phyloP scores from a whole-genome alignment of 2,113 vertebrate species.

The Coptodon rendalli region DNA sequence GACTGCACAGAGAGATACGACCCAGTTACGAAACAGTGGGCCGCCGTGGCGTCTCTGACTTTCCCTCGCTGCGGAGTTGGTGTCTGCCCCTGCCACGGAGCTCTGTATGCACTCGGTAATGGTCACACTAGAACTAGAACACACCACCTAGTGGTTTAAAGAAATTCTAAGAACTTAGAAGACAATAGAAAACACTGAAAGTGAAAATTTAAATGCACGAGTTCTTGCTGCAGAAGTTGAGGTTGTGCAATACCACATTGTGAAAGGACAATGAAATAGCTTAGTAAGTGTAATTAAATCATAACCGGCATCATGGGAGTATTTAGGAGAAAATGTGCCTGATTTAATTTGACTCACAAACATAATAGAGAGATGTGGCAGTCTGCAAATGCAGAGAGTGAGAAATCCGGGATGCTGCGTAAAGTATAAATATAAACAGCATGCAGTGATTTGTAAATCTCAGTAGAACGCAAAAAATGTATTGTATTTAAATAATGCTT shows the following conservation, averaged over 20 bases:
- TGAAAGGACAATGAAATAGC: background rate
- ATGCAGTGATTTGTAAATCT: background rate
- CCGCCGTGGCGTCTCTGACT: slow-evolving; percentile 89
- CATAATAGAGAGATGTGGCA: background rate
- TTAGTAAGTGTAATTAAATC: background rate
- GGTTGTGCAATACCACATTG: background rate
- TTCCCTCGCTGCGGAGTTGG: slow-evolving; percentile 91
- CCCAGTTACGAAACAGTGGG: slow-evolving; percentile 95
- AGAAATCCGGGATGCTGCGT: background rate
- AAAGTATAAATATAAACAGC: background rate
- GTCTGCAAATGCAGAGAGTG: background rate
- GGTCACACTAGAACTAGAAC: background rate
- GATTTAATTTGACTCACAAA: background rate
- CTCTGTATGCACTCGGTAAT: slow-evolving; percentile 92
- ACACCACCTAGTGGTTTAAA: background rate
- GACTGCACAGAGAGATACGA: slow-evolving; percentile 95
- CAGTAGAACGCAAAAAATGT: background rate
- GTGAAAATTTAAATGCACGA: background rate
- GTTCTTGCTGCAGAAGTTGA: background rate
- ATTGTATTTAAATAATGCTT: background rate
- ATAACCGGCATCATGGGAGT: background rate
- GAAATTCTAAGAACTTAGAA: background rate
- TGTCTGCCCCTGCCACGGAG: slow-evolving; percentile 88
- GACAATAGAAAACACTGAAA: background rate
- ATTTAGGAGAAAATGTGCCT: background rate